These are phyloP conservation scores for Trissolcus basalis DNA, from an alignment of 1,140 invertebrate species.

Conservation along the genomic window DNA sequence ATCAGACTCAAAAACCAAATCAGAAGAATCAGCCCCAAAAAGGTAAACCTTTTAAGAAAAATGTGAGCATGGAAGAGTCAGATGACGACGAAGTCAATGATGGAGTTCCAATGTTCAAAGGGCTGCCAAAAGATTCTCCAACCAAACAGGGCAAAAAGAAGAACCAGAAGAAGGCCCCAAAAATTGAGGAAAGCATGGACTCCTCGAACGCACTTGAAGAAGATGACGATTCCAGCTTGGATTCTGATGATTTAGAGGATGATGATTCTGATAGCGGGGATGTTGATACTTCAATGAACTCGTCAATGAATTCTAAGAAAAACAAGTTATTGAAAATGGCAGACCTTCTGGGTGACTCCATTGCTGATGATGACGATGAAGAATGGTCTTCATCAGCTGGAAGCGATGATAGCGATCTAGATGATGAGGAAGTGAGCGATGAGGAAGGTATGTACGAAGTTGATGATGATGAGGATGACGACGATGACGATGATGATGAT, in stretches of 20 bases:
- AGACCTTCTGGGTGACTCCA: slow-evolving; percentile 21
- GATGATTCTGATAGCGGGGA: slow-evolving; percentile 41
- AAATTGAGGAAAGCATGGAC: slow-evolving; percentile 16
- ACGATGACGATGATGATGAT: slow-evolving; percentile 44
- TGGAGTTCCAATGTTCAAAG: slow-evolving; percentile 59
- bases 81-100: slow-evolving; percentile 40
- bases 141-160: slow-evolving; percentile 1
- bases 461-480: slow-evolving; percentile 50
- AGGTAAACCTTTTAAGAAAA: slow-evolving; percentile 5
- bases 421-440: slow-evolving; percentile 27
- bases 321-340: slow-evolving; percentile 7
- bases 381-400: too few species aligned
- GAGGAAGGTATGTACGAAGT: slow-evolving; percentile 46
- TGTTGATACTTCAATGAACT: slow-evolving; percentile 15
- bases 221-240: slow-evolving; percentile 18
- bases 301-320: slow-evolving; percentile 6
- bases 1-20: slow-evolving; percentile 1
- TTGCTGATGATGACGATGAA: slow-evolving; percentile 50
- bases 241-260: slow-evolving; percentile 16
- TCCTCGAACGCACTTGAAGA: slow-evolving; percentile 8
- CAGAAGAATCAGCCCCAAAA: slow-evolving; percentile 13
- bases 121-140: slow-evolving; percentile 20
- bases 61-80: slow-evolving; percentile 8
- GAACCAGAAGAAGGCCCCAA: slow-evolving; percentile 7
- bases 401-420: slow-evolving; percentile 54